These are phyloP conservation scores for Pristionchus arcanus DNA, from an alignment of 2,888 invertebrate species.

Conservation along the genomic window DNA sequence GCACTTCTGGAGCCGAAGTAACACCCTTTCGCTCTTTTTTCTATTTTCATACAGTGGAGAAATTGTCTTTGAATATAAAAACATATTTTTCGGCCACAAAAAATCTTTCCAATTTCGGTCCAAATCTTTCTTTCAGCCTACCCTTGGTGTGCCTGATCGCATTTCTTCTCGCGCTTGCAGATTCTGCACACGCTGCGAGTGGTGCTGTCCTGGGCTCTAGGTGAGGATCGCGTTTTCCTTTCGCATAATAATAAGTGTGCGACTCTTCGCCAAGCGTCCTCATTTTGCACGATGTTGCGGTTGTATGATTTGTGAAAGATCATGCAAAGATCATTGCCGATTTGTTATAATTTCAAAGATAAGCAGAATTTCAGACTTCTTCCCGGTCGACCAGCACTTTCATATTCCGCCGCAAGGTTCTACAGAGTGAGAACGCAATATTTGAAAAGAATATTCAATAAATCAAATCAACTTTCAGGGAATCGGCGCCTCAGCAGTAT, in stretches of 20 bases:
- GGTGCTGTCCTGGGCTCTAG: neutral
- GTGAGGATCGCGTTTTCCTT: too few species aligned
- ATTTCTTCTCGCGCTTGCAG: neutral
- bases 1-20: slow-evolving; percentile 22
- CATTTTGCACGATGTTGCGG: too few species aligned
- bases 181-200: neutral
- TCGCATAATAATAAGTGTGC: too few species aligned
- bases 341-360: neutral
- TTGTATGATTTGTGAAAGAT: too few species aligned
- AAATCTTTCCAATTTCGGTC: too few species aligned
- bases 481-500: neutral
- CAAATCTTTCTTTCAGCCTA: neutral
- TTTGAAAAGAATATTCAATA: neutral
- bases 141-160: neutral
- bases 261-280: too few species aligned
- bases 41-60: too few species aligned
- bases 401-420: slow-evolving; percentile 22
- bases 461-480: neutral
- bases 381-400: neutral
- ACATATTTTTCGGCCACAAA: too few species aligned
- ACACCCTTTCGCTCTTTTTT: too few species aligned
- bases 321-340: neutral
- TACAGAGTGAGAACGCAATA: neutral
- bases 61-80: neutral
- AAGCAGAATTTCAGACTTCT: neutral